A percentile compares a stretch with the other conserved stretches of the same genome.
Conservation (phyloP, 2,888 invertebrate genomes). For the Cosmopolites sordidus region DNA sequence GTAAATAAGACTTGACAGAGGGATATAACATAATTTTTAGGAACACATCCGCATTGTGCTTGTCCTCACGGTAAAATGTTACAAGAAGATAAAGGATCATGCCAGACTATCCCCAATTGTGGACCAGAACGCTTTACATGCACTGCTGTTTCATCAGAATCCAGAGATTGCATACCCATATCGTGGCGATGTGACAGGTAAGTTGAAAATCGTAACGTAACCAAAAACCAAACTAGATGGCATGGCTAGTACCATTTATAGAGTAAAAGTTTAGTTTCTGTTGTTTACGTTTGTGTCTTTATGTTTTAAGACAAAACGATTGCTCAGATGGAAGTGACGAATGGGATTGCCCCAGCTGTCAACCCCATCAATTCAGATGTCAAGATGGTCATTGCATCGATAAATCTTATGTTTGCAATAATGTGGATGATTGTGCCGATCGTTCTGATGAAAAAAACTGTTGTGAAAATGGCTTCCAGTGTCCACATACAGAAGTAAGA, state of each 20-base stretch:
- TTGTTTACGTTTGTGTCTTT: too few species aligned
- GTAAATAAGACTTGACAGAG: too few species aligned
- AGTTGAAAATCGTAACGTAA: too few species aligned
- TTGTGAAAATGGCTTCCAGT: constrained; percentile 65
- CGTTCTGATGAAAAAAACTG: constrained; percentile 66
- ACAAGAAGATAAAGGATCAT: constrained; percentile 60
- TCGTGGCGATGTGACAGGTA: constrained; percentile 69
- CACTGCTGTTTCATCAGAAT: constrained; percentile 52
- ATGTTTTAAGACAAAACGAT: constrained; percentile 63
- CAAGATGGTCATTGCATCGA: constrained; percentile 46
- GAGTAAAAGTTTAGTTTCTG: too few species aligned
- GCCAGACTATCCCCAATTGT: constrained; percentile 65
- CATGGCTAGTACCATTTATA: too few species aligned
- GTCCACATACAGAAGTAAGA: constrained; percentile 60
- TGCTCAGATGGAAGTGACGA: constrained; percentile 83
- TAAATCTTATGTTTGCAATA: constrained; percentile 53
- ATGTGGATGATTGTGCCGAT: constrained; percentile 62
- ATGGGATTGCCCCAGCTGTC: constrained; percentile 67
- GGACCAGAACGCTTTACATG: constrained; percentile 70
- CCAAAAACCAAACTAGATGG: too few species aligned
- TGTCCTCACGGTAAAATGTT: constrained; percentile 70
- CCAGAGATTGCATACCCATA: constrained; percentile 65
- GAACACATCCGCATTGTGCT: constrained; percentile 62
- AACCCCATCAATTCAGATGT: constrained; percentile 64
- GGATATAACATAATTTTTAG: too few species aligned